phyloP scores from a whole-genome alignment of 2,113 vertebrate species.

The Tetrao urogallus region DNA sequence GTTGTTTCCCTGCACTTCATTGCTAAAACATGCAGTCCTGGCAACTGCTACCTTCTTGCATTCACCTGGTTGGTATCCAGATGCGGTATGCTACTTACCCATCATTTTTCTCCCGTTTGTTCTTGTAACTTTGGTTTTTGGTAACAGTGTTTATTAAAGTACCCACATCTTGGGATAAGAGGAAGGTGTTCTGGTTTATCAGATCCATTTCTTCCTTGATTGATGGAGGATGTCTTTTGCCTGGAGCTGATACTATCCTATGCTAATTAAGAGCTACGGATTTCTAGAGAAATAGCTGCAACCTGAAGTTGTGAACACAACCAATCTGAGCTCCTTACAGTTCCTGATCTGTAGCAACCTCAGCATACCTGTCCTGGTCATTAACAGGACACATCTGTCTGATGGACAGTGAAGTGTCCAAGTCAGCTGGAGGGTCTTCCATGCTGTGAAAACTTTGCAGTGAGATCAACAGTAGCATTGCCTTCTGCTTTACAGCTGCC shows the following conservation, averaged over 20 bases:
- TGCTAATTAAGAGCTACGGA: not conserved
- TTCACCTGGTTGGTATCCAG: not conserved
- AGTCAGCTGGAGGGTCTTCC: not conserved
- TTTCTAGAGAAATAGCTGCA: not conserved
- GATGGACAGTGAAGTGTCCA: not conserved
- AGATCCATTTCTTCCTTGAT: not conserved
- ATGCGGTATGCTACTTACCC: not conserved
- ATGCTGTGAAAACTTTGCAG: not conserved
- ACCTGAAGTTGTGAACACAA: not conserved
- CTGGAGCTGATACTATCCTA: not conserved
- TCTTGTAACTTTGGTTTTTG: not conserved
- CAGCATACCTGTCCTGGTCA: not conserved
- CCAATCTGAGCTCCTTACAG: not conserved
- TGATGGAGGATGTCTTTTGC: not conserved
- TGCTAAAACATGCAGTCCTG: not conserved
- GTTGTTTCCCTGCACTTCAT: not conserved
- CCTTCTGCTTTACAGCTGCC: not conserved
- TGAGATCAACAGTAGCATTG: not conserved
- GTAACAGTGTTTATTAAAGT: not conserved
- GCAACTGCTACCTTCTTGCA: not conserved
- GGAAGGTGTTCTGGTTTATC: not conserved
- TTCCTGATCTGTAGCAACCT: not conserved
- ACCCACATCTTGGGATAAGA: not conserved
- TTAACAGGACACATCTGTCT: not conserved
- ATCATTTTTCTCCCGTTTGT: not conserved